Conservation (phyloP, 2,113 vertebrate genomes). For the Hyperopisus bebe region DNA sequence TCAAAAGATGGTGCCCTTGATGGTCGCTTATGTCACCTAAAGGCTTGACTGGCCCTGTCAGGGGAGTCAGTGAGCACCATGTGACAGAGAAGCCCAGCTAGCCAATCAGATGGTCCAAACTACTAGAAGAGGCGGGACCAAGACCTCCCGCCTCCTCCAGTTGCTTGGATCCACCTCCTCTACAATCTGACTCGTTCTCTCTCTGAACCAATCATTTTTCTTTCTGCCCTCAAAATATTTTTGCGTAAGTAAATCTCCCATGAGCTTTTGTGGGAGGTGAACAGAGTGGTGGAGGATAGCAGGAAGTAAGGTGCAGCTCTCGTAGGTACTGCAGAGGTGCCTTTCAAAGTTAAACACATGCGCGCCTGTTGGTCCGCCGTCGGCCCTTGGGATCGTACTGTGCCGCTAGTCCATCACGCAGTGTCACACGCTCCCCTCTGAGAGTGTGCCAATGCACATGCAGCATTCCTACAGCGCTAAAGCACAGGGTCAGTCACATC, state of each 20-base stretch:
- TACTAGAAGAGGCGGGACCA: background rate
- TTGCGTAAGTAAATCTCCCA: background rate
- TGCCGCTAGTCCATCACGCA: background rate
- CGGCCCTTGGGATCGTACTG: background rate
- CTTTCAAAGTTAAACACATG: slow-evolving; percentile 1
- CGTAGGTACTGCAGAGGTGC: background rate
- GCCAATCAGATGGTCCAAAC: background rate
- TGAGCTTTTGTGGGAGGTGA: background rate
- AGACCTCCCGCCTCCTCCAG: background rate
- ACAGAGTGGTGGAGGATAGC: background rate
- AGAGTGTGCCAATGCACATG: background rate
- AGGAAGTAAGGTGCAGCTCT: background rate
- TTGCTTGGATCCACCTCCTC: background rate
- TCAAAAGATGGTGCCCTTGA: background rate
- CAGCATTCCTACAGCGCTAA: background rate
- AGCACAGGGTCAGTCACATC: background rate
- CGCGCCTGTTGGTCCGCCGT: background rate
- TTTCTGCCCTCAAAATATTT: background rate
- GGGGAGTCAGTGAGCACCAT: background rate
- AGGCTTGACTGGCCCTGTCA: background rate
- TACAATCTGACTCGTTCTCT: background rate
- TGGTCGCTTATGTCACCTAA: background rate
- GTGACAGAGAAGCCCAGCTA: background rate
- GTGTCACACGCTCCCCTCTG: background rate
- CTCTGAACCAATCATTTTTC: background rate